Conservation (phyloP, 2,113 vertebrate species). For the Vidua chalybeata region DNA sequence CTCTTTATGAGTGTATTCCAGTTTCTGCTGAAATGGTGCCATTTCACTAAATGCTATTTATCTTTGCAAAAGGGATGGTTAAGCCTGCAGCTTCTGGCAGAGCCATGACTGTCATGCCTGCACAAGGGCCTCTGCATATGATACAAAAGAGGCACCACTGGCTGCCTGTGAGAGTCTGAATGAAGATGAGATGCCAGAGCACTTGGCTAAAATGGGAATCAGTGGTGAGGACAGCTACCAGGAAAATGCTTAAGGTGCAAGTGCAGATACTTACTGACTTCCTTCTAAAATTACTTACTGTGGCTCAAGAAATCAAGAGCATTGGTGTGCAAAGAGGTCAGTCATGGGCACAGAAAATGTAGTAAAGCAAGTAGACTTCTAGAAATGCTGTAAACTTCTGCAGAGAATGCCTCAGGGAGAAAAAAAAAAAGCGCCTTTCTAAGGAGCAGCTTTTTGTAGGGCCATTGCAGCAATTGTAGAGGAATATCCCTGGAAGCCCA, state of each 20-base stretch:
- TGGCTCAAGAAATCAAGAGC: not conserved
- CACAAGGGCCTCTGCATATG: not conserved
- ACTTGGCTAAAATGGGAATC: not conserved
- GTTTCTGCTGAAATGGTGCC: not conserved
- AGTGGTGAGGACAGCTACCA: not conserved
- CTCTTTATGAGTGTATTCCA: not conserved
- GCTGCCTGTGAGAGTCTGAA: not conserved
- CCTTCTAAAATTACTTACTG: not conserved
- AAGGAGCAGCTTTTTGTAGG: not conserved
- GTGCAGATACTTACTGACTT: not conserved
- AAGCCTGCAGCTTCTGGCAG: not conserved
- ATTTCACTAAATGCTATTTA: not conserved
- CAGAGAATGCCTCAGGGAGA: not conserved
- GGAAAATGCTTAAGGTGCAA: not conserved
- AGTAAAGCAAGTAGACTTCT: not conserved
- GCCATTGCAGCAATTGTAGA: not conserved
- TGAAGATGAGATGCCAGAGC: not conserved
- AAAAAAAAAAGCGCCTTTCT: not conserved
- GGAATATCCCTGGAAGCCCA: not conserved
- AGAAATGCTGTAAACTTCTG: not conserved
- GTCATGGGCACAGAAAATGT: not conserved
- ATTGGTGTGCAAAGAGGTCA: not conserved
- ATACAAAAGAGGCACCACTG: not conserved
- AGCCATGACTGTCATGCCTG: not conserved
- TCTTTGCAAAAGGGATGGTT: not conserved